Evolutionary conservation across 2,113 vertebrate species (phyloP).

Genomic region (Sialia sialis): DNA sequence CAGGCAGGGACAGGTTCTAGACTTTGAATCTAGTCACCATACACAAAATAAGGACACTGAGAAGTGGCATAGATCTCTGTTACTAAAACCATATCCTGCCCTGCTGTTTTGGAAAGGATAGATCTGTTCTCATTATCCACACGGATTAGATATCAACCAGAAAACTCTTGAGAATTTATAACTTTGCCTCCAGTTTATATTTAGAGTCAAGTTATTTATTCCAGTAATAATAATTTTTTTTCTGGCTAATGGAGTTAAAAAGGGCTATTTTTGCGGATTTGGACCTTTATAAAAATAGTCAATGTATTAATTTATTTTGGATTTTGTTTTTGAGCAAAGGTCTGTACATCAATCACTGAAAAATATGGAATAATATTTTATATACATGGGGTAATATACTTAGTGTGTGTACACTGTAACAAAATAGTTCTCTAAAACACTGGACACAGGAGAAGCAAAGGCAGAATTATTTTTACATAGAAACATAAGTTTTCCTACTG

Average conservation of each 20-base stretch:
- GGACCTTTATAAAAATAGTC: background rate
- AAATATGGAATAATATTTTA: background rate
- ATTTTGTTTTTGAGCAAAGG: background rate
- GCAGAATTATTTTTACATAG: background rate
- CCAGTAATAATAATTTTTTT: conserved; percentile 1
- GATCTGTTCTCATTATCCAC: background rate
- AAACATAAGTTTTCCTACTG: background rate
- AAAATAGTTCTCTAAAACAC: background rate
- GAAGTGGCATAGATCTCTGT: background rate
- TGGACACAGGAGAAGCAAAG: background rate
- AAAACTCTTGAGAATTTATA: background rate
- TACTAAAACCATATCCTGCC: background rate
- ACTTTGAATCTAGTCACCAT: background rate
- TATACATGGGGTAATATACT: background rate
- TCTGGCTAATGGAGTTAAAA: background rate
- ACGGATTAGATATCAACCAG: background rate
- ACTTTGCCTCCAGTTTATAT: background rate
- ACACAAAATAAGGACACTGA: background rate
- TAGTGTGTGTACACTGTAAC: background rate
- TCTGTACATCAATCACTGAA: background rate
- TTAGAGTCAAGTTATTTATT: conserved; percentile 24
- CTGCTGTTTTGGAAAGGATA: background rate
- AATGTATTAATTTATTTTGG: background rate
- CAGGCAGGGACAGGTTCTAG: background rate
- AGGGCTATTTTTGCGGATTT: background rate